phyloP scores from a whole-genome alignment of 2,113 vertebrate genomes.

The Dicrurus megarhynchus region DNA sequence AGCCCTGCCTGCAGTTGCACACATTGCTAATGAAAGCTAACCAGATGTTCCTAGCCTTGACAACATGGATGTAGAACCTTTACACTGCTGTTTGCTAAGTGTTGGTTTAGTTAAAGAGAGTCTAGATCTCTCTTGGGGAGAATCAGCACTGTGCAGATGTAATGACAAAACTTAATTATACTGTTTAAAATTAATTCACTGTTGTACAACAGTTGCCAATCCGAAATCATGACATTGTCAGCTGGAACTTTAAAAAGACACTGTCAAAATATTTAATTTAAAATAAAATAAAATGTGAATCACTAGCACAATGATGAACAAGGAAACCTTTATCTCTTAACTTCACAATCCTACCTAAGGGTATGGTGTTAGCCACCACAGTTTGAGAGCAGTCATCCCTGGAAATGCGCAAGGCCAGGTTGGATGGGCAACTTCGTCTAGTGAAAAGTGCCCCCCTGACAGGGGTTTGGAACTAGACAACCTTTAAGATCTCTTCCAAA shows the following conservation, averaged over 20 bases:
- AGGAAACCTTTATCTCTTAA: neutral
- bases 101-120: neutral
- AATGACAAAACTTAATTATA: neutral
- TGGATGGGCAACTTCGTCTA: neutral
- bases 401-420: neutral
- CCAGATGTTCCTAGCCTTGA: neutral
- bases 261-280: neutral
- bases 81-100: neutral
- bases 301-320: neutral
- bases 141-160: neutral
- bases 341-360: neutral
- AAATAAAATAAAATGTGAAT: neutral
- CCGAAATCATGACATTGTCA: neutral
- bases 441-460: neutral
- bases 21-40: slow-evolving; percentile 27
- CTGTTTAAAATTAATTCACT: neutral
- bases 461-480: neutral
- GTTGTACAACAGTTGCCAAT: neutral
- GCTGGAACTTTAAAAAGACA: neutral
- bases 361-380: neutral
- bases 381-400: neutral
- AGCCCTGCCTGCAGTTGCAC: neutral
- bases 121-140: neutral
- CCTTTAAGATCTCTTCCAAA: neutral
- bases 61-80: neutral